Evolutionary conservation across 35 echinoderm and acorn worm species (phyloP), one percentile per base, ranked within the genome.

Genomic region (Acanthaster planci): DNA sequence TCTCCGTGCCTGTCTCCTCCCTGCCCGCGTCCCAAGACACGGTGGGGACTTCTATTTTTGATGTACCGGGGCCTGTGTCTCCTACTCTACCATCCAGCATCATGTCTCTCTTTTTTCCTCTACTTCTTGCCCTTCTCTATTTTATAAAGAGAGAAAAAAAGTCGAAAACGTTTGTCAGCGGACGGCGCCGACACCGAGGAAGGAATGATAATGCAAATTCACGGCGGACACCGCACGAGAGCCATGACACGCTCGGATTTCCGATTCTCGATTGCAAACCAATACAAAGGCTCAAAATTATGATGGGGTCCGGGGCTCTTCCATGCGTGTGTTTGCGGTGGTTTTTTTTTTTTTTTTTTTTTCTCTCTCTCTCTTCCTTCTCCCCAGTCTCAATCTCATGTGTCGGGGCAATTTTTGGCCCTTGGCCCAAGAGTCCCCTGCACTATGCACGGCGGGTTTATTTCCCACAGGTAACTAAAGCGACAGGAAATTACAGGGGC

Each of bases 161-260:
- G 79, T 81, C 38, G 27, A 77, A 81, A 52, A 81, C 37, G 51
- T 81, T 81, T 81, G 79, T 47, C 79, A 81, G 79, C 79, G 42
- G 64, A 19, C 64, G 64, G 64, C 64, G 64, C 64, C 64, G 64
- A 26, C 23, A 72, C 64, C 34, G 64, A 72, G 64, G 64, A 21
- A 26, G 64, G 64, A 72, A 72, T 72, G 30, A 72, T 72, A 72
- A 72, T 72, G 64, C 64, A 72, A 72, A 72, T 72, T 72, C 64
- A 72, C 64, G 64, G 64, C 64, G 64, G 64, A 72, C 64, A 34
- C 64, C 14, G 64, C 64, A 72, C 30, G 64, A 72, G 64, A 72
- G 64, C 64, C 23, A 72, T 72, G 64, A 72, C 64, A 72, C 64
- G 64, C 64, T 72, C 64, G 64, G 64, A 72, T 72, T 72, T 72